These are phyloP conservation scores for Pelobates cultripes DNA, from an alignment of 2,797 vertebrate genomes.

Conservation along the genomic window DNA sequence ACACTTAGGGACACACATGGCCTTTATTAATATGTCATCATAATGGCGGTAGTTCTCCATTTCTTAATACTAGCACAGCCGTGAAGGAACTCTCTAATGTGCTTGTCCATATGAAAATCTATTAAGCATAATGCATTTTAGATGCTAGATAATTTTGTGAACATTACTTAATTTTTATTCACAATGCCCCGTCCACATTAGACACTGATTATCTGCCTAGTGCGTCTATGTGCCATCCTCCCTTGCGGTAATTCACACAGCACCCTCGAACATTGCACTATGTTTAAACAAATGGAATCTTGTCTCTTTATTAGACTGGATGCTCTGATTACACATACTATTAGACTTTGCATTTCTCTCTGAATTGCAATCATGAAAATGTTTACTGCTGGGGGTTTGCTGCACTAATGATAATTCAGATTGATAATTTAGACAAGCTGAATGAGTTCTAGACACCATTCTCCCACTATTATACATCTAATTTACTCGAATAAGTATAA, in stretches of 20 bases:
- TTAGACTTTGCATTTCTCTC: slow-evolving; percentile 32
- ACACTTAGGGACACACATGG: slow-evolving; percentile 2
- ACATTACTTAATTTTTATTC: slow-evolving; percentile 53
- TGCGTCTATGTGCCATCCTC: slow-evolving; percentile 3
- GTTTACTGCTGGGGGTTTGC: slow-evolving; percentile 31
- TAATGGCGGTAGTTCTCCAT: slow-evolving; percentile 15
- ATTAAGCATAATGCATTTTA: slow-evolving; percentile 47
- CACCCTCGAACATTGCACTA: slow-evolving; percentile 14
- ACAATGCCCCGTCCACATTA: slow-evolving; percentile 42
- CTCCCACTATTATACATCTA: too few species aligned
- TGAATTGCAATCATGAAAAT: slow-evolving; percentile 34
- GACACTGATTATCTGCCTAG: slow-evolving; percentile 34
- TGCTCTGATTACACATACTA: slow-evolving; percentile 35
- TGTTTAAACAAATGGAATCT: slow-evolving; percentile 21
- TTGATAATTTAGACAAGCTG: background rate
- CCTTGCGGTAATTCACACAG: slow-evolving; percentile 18
- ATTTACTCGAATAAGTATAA: too few species aligned
- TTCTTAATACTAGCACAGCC: slow-evolving; percentile 17
- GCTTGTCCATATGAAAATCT: slow-evolving; percentile 37
- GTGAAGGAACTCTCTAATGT: slow-evolving; percentile 32
- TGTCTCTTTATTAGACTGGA: slow-evolving; percentile 32
- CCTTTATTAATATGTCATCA: slow-evolving; percentile 35
- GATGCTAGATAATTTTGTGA: slow-evolving; percentile 45
- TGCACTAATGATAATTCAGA: slow-evolving; percentile 36
- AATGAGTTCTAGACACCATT: too few species aligned